A percentile compares a stretch with the other conserved stretches of the same genome.
Evolutionary conservation across 37 sponge, comb jelly and placozoan genomes (phyloP).

Genomic region (Cladorhizidae sp.): DNA sequence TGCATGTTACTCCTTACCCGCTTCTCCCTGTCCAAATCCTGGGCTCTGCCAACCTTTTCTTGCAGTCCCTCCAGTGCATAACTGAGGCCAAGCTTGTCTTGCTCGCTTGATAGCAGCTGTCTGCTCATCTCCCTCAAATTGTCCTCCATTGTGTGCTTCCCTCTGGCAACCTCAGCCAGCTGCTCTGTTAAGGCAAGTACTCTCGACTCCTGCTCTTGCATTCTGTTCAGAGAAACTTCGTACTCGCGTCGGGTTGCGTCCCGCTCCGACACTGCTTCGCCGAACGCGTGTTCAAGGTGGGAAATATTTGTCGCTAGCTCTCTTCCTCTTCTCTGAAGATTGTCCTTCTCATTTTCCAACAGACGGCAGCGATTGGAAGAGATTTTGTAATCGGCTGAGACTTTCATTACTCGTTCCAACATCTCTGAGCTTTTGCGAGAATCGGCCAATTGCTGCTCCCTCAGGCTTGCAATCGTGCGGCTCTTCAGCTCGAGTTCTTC

Average conservation of each 20-base stretch:
- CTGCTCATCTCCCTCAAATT: conserved; percentile 39
- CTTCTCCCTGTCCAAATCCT: conserved; percentile 24
- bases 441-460: conserved; percentile 30
- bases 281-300: conserved; percentile 12
- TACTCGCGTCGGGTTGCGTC: conserved; percentile 34
- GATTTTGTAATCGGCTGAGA: conserved; percentile 41
- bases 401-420: conserved; percentile 28
- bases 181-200: conserved; percentile 49
- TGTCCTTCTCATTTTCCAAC: conserved; percentile 32
- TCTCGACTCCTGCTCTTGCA: conserved; percentile 37
- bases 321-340: conserved; percentile 7
- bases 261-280: conserved; percentile 2
- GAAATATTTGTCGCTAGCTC: neutral
- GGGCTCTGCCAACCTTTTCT: neutral
- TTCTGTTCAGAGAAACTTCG: conserved; percentile 1
- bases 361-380: conserved; percentile 18
- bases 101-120: conserved; percentile 27
- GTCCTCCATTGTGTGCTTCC: conserved; percentile 36
- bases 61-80: conserved; percentile 12
- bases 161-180: conserved; percentile 28
- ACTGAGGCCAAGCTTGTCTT: conserved; percentile 6
- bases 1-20: neutral
- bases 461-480: conserved; percentile 7
- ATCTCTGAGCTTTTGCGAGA: conserved; percentile 8
- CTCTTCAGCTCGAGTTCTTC: conserved; percentile 13